Base-by-base conservation (phyloP, 2,888 invertebrate genomes). In the Xiphydria camelus region DNA sequence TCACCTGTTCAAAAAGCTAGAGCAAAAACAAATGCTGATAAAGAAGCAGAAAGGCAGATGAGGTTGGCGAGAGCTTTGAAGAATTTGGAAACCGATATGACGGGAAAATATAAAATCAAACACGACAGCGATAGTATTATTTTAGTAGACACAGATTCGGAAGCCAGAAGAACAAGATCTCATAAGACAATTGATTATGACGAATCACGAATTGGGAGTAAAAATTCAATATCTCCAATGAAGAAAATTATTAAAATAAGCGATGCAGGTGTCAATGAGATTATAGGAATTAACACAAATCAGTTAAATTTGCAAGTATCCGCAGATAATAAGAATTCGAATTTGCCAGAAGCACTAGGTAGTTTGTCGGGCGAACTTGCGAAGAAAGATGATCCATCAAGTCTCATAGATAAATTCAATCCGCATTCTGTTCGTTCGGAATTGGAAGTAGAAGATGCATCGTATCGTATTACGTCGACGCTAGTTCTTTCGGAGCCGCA, bases 1-100 rank as follows among this genome's bases (percentile, higher is more conserved):
- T 74, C 73, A 2, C 71, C 73, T 0, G 71, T 75, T 2, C 73
- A 72, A 25, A 75, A 73, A 45, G 71, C 71, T 2, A 53, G 73
- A 9, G 69, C 65, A 0, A 71, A 69, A 42, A 63, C 59, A 5
- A 68, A 67, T 29, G 62, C 64, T 3, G 73, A 72, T 4, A 70
- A 69, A 26, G 66, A 70, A 29, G 40, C 43, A 0, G 67, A 67
- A 5, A 57, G 54, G 6, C 61, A 65, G 7, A 63, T 47, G 14
- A 58, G 62, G 31, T 39, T 69, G 9, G 48, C 54, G 0, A 66
- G 58, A 47, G 61, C 60, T 0, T 17, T 73, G 23, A 66, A 64
- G 40, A 59, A 62, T 40, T 44, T 70, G 1, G 63, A 65, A 35
- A 65, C 55, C 2, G 58, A 61, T 41, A 45, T 66, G 54, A 47